Base-by-base conservation (phyloP, 2,113 vertebrate genomes). In the Motacilla alba region DNA sequence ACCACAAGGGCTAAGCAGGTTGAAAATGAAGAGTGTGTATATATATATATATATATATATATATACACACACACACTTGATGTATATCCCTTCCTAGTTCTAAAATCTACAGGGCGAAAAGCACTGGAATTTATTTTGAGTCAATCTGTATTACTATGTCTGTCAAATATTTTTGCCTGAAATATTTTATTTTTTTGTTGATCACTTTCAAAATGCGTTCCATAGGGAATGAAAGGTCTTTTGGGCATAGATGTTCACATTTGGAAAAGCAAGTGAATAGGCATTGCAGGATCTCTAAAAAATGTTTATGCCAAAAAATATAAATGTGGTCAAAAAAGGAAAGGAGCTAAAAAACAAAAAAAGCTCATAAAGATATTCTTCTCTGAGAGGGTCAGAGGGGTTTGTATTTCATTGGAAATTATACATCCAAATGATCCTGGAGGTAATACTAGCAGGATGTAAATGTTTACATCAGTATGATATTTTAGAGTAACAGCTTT, bases 391-490 rank as follows among this genome's bases (percentile, higher is more conserved):
- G 58, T 76, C 59, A 73, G 23, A 90, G 31, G 9, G 20, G 12
- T 59, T 91, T 68, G n/a, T 87, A 50, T 84, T 89, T 88, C 14
- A 72, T 47, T 92, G 56, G 67, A 90, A 83, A 73, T 72, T 7
- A 41, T 64, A 52, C 30, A 56, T 62, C 28, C 6, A 2, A 67
- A 33, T 88, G 37, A 83, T 86, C 18, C 43, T 2, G 2, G 79
- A 83, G 50, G 50, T 47, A 92, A 80, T 66, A 28, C 43, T 69
- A 85, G 55, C 85, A 92, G 95, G 88, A 93, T 77, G 75, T 93
- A 95, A 96, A 93, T 94, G 68, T 95, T 96, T 95, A 77, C 52
- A 86, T 52, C 44, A 78, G 27, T 67, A 37, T 46, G 41, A 12
- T 92, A 69, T 93, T 90, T 95, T 92, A 92, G 19, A 81, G 23